phyloP scores from a whole-genome alignment of 2,113 vertebrate species.

The Chaenocephalus aceratus region DNA sequence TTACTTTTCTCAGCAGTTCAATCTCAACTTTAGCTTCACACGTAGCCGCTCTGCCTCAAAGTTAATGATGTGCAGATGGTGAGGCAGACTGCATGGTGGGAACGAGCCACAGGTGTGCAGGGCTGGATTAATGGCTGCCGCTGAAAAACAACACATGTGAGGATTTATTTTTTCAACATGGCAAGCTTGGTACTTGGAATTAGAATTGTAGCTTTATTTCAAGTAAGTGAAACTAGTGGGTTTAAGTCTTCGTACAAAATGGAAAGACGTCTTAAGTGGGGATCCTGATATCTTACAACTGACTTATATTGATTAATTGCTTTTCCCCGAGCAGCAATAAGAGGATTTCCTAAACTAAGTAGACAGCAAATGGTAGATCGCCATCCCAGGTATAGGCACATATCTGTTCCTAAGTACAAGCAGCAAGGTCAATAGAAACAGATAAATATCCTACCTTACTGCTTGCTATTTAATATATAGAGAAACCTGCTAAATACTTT shows the following conservation, averaged over 20 bases:
- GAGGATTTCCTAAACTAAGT: background rate
- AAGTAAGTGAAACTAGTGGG: background rate
- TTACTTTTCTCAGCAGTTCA: background rate
- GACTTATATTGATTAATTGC: background rate
- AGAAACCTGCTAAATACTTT: background rate
- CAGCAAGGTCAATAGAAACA: background rate
- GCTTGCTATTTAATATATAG: background rate
- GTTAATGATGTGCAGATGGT: slow-evolving; percentile 15
- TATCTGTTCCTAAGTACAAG: background rate
- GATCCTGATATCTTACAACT: background rate
- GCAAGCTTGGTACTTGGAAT: background rate
- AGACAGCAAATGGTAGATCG: background rate
- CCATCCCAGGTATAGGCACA: background rate
- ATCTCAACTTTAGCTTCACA: background rate
- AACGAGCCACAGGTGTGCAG: slow-evolving; percentile 3
- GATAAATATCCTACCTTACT: background rate
- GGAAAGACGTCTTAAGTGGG: background rate
- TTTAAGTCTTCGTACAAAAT: background rate
- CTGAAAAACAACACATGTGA: background rate
- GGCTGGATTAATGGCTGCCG: background rate
- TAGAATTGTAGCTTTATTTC: background rate
- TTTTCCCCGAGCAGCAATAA: no score
- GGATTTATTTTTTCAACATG: no score
- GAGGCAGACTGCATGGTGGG: background rate
- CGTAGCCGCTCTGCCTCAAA: background rate